Conservation (phyloP, 2,888 invertebrate species). For the Lithosia quadra region DNA sequence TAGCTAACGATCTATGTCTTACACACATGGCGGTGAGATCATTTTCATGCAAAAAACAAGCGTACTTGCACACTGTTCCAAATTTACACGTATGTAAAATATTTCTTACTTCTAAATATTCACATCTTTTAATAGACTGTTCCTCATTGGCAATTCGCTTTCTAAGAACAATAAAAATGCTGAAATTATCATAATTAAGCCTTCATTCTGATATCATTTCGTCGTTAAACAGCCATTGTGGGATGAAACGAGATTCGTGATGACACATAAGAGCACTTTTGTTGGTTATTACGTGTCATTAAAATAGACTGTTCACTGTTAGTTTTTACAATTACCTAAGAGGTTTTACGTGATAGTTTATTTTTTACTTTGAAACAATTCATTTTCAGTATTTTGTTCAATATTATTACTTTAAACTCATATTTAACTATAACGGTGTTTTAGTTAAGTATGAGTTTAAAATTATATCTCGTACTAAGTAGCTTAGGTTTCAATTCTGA, state of each 20-base stretch:
- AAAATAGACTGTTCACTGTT: conserved; percentile 55
- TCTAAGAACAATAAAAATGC: conserved; percentile 41
- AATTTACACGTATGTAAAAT: conserved; percentile 46
- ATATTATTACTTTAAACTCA: too few species aligned
- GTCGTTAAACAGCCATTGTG: conserved; percentile 45
- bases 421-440: too few species aligned
- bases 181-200: conserved; percentile 48
- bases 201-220: conserved; percentile 44
- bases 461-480: conserved; percentile 35
- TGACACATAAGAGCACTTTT: conserved; percentile 44
- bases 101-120: conserved; percentile 26
- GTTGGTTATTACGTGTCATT: conserved; percentile 53
- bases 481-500: conserved; percentile 39
- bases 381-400: background rate
- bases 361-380: background rate
- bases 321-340: conserved; percentile 50
- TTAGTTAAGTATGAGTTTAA: background rate
- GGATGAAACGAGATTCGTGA: conserved; percentile 35
- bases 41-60: conserved; percentile 54
- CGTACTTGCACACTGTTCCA: conserved; percentile 43
- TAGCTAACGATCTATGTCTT: conserved; percentile 44
- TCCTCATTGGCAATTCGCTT: conserved; percentile 39
- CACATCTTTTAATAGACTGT: conserved; percentile 29
- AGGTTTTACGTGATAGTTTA: conserved; percentile 29
- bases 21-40: conserved; percentile 68